Evolutionary conservation across 1,140 invertebrate genomes (phyloP), one percentile per base, ranked within the genome.

Genomic region (Potamilus streckersoni): DNA sequence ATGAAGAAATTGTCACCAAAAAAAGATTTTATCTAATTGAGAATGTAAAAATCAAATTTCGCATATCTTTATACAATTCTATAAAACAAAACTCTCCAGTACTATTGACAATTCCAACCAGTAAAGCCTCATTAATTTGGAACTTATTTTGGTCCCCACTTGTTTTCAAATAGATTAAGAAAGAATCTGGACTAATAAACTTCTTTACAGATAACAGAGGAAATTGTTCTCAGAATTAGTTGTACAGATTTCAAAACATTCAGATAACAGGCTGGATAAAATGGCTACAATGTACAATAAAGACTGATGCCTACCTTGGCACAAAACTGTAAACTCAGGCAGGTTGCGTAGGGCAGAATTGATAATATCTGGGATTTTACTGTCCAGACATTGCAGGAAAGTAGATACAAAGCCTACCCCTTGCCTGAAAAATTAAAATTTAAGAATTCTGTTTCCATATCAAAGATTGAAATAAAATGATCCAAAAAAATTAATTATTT

Each of bases 321-420:
- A 92, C 67, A 95, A 93, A 38, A 96, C 90, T 69, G 94, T 91
- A 69, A 97, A 93, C 81, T 97, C 96, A 0, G 95, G 93, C 58
- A 98, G 90, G 87, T 94, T 93, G 73, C 96, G 95, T 17, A 98
- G 90, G 62, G 95, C 94, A 13, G 94, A 93, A 74, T 93, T 92
- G 2, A 95, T 92, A 58, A 97, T 92, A 80, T 96, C 95, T 0
- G 94, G 93, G 82, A 95, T 93, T 23, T 92, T 91, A 79, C 93
- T 94, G 66, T 96, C 93, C 61, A 98, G 90, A 86, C 95, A 96
- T 79, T 94, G 93, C 58, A 97, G 92, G 82, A 95, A 94, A 0
- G 93, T 93, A 60, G 94, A 92, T 1, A 97, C 89, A 73, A 94
- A 94, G 58, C 92, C 91, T 12, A 83, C 79, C 57, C 79, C 84